A percentile compares a stretch with the other conserved stretches of the same genome.
Conservation (phyloP, 2,113 vertebrate species). For the Phycodurus eques region DNA sequence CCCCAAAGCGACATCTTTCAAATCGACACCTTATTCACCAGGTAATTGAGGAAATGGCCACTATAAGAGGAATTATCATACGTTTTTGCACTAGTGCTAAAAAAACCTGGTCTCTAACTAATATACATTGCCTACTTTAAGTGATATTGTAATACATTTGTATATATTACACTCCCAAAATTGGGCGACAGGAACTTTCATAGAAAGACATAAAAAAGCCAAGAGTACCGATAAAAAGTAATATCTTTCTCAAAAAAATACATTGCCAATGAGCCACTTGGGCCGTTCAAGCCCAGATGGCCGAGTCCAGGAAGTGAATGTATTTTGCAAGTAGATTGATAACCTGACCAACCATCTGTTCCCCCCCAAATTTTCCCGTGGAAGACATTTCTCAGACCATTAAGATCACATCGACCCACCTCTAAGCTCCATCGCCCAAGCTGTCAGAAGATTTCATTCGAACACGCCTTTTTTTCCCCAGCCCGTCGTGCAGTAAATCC, state of each 20-base stretch:
- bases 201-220: background rate
- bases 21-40: no score
- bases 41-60: no score
- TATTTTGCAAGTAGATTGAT: slow-evolving; percentile 36
- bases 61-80: no score
- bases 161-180: no score
- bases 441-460: background rate
- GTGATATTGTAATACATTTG: no score
- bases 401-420: slow-evolving; percentile 33
- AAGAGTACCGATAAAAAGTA: background rate
- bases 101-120: no score
- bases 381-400: slow-evolving; percentile 24
- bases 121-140: no score
- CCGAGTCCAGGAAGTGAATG: slow-evolving; percentile 21
- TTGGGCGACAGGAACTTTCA: no score
- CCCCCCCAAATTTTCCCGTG: slow-evolving; percentile 31
- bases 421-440: background rate
- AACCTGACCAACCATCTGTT: slow-evolving; percentile 46
- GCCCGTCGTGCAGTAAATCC: background rate
- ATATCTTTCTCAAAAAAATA: background rate
- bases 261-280: background rate
- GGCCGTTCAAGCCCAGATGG: background rate
- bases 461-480: no score
- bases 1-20: no score
- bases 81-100: no score